Evolutionary conservation across 2,888 invertebrate species (phyloP).

Genomic region (Caenorhabditis sp.): DNA sequence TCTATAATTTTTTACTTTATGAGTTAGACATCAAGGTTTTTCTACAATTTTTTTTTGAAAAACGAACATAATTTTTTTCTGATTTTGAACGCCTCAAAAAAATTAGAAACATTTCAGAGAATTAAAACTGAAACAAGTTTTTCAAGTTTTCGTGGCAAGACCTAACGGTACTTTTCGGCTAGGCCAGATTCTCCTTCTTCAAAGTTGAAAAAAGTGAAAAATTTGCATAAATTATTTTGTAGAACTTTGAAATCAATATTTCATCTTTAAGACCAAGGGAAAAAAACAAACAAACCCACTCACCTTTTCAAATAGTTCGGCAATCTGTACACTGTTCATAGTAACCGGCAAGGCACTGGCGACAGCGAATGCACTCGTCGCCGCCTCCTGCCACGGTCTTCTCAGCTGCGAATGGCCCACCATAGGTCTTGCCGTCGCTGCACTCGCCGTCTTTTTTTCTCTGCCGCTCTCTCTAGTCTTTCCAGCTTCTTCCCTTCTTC

Average conservation of each 20-base stretch:
- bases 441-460: slow-evolving; percentile 3
- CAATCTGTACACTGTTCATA: slow-evolving; percentile 48
- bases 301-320: slow-evolving; percentile 53
- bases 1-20: too few relatives aligned
- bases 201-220: too few relatives aligned
- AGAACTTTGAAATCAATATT: not conserved
- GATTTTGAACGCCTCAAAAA: too few relatives aligned
- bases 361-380: slow-evolving; percentile 49
- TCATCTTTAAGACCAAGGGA: not conserved
- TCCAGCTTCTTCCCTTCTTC: not conserved
- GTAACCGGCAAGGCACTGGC: slow-evolving; percentile 51
- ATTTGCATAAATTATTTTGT: not conserved
- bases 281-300: not conserved
- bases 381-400: slow-evolving; percentile 50
- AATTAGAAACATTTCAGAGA: too few relatives aligned
- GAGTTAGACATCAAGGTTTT: too few relatives aligned
- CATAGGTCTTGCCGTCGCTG: slow-evolving; percentile 15
- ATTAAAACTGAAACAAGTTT: too few relatives aligned
- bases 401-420: slow-evolving; percentile 34
- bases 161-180: too few relatives aligned
- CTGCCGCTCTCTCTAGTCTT: not conserved
- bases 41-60: too few relatives aligned
- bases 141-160: too few relatives aligned
- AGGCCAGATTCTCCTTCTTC: too few relatives aligned
- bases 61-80: too few relatives aligned